Conservation (phyloP, 1,140 invertebrate genomes). For the Pararge aegeria region DNA sequence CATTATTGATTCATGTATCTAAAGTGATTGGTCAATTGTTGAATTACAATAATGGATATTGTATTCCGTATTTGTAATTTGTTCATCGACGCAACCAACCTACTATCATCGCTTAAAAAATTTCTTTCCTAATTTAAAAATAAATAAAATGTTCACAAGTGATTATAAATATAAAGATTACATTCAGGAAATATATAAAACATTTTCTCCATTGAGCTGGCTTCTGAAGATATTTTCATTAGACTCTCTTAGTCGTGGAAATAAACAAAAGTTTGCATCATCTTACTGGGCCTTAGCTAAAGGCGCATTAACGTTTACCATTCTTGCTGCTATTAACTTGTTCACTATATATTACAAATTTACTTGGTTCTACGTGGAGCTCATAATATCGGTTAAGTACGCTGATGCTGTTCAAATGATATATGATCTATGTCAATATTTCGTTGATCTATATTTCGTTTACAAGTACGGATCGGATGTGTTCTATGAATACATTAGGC, state of each 20-base stretch:
- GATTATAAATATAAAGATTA: constrained; percentile 18
- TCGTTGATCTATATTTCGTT: constrained; percentile 49
- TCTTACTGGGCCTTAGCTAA: not conserved
- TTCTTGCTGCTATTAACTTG: constrained; percentile 28
- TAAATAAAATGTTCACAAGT: not conserved
- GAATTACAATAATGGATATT: not conserved
- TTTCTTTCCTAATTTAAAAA: too few relatives aligned
- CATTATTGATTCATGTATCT: constrained; percentile 1
- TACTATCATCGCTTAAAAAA: not conserved
- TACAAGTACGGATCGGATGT: constrained; percentile 40
- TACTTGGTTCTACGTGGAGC: constrained; percentile 22
- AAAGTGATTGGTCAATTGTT: not conserved
- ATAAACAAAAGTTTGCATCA: not conserved
- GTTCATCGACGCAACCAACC: not conserved
- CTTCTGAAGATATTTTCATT: constrained; percentile 31
- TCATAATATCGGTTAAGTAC: constrained; percentile 45
- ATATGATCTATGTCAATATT: constrained; percentile 51
- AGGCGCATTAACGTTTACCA: not conserved
- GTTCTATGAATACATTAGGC: constrained; percentile 20
- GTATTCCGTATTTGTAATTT: not conserved
- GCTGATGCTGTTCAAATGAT: constrained; percentile 50
- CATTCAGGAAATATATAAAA: constrained; percentile 17
- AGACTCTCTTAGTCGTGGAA: constrained; percentile 7
- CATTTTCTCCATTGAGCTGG: constrained; percentile 25
- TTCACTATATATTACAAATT: constrained; percentile 42